These are phyloP conservation scores for Aplysina aerophoba DNA, from an alignment of 37 sponge, comb jelly and placozoan species.

Conservation along the genomic window DNA sequence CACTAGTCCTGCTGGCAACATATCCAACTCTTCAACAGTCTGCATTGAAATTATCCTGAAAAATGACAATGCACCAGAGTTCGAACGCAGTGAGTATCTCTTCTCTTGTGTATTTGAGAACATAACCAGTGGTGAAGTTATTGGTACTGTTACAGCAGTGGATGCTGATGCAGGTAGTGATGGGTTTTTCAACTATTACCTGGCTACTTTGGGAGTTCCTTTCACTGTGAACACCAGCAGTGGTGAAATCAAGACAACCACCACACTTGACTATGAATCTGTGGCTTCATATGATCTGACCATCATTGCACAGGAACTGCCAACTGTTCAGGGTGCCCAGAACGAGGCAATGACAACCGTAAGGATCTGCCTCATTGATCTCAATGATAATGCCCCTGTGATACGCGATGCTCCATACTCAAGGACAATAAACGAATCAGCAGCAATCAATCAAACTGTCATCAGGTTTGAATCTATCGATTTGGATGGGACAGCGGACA, in stretches of 20 bases:
- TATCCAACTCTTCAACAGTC: slow-evolving; percentile 8
- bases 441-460: slow-evolving; percentile 13
- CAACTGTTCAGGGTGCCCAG: neutral
- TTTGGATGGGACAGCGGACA: slow-evolving; percentile 46
- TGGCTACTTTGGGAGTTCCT: slow-evolving; percentile 35
- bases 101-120: slow-evolving; percentile 45
- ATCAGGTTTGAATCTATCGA: slow-evolving; percentile 46
- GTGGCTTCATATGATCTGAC: slow-evolving; percentile 34
- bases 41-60: slow-evolving; percentile 39
- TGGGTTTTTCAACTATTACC: slow-evolving; percentile 39
- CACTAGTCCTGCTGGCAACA: neutral
- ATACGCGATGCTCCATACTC: slow-evolving; percentile 36
- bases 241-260: slow-evolving; percentile 45
- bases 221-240: slow-evolving; percentile 41
- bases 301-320: slow-evolving; percentile 42
- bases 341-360: neutral
- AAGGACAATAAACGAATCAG: slow-evolving; percentile 17
- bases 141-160: slow-evolving; percentile 41
- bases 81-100: neutral
- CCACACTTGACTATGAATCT: slow-evolving; percentile 45
- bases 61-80: slow-evolving; percentile 64
- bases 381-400: neutral
- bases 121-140: neutral
- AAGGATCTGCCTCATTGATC: slow-evolving; percentile 1
- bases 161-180: slow-evolving; percentile 63